Evolutionary conservation across 2,113 vertebrate genomes (phyloP), one percentile per base, ranked within the genome.

Genomic region (Trichomycterus rosablanca): DNA sequence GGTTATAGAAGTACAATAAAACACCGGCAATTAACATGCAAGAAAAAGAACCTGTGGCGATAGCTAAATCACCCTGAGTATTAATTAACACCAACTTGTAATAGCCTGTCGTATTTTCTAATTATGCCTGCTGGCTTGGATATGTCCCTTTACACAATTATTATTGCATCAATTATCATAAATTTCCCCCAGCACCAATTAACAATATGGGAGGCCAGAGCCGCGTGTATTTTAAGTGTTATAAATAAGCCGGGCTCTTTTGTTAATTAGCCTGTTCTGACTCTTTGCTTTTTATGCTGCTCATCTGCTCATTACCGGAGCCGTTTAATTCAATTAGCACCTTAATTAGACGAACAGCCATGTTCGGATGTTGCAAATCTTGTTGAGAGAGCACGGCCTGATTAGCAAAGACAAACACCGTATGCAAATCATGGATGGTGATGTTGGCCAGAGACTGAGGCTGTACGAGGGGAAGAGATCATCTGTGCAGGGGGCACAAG

Each of bases 261-360:
- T 95, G 93, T 97, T 97, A 98, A 98, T 97, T 97, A 95, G 93
- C 87, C 86, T 88, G 81, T 93, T 95, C 92, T 92, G 93, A 95
- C 93, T 92, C 88, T 92, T 86, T 92, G 92, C 89, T 95, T 96
- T 97, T 92, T 95, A 96, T 92, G 88, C 91, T 73, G 87, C 90
- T 89, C 89, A 81, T 92, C 90, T 92, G 90, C 93, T 95, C 92
- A 93, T 97, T 96, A 97, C 90, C 67, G 73, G 87, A 84, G 92
- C 90, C 90, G 93, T 95, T 97, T 97, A 94, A 97, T 98, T 98
- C 94, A 97, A 97, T 98, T 97, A 97, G 96, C 89, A 83, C 88
- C 86, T 89, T 93, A 94, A 95, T 97, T 97, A 97, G 91, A 90
- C 83, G 87, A 90, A 91, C 89, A 90, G 90, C 83, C 87, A 86